Base-by-base conservation (phyloP, 2,888 invertebrate genomes). In the Nasonia oneida region DNA sequence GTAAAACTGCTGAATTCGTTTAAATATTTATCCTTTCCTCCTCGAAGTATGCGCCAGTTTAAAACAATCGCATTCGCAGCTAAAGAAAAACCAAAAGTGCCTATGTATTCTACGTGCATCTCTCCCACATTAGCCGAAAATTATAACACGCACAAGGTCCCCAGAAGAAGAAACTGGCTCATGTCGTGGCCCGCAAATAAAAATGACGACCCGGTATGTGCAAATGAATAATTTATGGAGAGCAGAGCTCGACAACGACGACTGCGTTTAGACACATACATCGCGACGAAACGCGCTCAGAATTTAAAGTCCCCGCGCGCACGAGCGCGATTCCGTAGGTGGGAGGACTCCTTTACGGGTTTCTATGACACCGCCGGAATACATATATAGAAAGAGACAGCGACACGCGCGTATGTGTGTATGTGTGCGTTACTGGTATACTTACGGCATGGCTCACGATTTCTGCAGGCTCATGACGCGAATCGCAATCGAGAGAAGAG, bases 161-260 rank as follows among this genome's bases (percentile, higher is more conserved):
- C 73, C 15, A 71, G 29, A 64, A 29, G 3, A 14, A 71, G n/a
- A 64, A 76, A 15, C 5, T 47, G n/a, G 50, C 50, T 3, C 47
- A 10, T n/a, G 42, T 37, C 37, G 37, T 29, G 23, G 12, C 42
- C 18, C 39, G 57, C 37, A 85, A 53, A 53, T 83, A 80, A 86
- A 73, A 81, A 77, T 47, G 76, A 84, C 84, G 81, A 47, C 23
- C 37, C 80, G 82, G 85, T 75, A 87, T 85, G 87, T 33, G 78
- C 47, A 47, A 83, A 85, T 87, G 87, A 87, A 87, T 87, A 70
- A 87, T 87, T 85, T 83, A 87, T 87, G 33, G 81, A 6, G 57
- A 81, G 64, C 57, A 61, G 57, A 57, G 67, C 33, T 70, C 64
- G 77, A 37, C 12, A 10, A 47, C 47, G 47, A 12, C 42, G 6